These are phyloP conservation scores for Drosophila watanabei DNA, from an alignment of 1,140 invertebrate genomes.

Conservation along the genomic window DNA sequence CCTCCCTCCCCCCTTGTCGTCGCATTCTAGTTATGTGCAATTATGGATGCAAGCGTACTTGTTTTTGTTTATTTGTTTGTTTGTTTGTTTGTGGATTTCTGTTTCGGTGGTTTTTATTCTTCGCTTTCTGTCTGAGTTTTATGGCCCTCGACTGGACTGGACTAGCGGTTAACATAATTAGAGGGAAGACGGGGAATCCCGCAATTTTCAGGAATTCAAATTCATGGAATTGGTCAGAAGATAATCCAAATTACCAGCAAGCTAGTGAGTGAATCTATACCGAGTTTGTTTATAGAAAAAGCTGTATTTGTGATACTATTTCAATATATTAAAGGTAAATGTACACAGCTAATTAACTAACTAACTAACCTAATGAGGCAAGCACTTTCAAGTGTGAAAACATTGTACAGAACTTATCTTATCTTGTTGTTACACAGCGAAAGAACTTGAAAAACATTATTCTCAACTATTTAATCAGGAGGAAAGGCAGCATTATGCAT, in stretches of 20 bases:
- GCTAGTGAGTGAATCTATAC: no score
- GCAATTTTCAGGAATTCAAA: not conserved
- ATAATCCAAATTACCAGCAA: not conserved
- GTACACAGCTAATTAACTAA: slow-evolving; percentile 12
- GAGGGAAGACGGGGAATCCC: not conserved
- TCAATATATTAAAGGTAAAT: not conserved
- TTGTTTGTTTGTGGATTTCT: slow-evolving; percentile 30
- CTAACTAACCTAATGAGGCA: not conserved
- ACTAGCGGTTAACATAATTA: slow-evolving; percentile 43
- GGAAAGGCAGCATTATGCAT: not conserved
- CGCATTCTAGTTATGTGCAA: slow-evolving; percentile 20
- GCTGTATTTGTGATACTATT: not conserved
- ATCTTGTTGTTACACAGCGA: not conserved
- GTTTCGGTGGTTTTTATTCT: slow-evolving; percentile 34
- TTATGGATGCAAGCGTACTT: slow-evolving; percentile 32
- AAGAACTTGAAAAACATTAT: not conserved
- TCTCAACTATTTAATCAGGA: not conserved
- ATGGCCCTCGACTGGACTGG: slow-evolving; percentile 38
- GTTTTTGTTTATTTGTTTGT: slow-evolving; percentile 27
- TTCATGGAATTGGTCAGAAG: not conserved
- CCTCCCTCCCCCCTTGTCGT: no score
- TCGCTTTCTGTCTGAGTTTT: not conserved
- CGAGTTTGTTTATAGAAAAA: slow-evolving; percentile 6
- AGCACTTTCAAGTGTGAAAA: not conserved
- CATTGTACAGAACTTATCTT: not conserved